phyloP scores from a whole-genome alignment of 2,797 vertebrate species.

The Macropus fuliginosus region DNA sequence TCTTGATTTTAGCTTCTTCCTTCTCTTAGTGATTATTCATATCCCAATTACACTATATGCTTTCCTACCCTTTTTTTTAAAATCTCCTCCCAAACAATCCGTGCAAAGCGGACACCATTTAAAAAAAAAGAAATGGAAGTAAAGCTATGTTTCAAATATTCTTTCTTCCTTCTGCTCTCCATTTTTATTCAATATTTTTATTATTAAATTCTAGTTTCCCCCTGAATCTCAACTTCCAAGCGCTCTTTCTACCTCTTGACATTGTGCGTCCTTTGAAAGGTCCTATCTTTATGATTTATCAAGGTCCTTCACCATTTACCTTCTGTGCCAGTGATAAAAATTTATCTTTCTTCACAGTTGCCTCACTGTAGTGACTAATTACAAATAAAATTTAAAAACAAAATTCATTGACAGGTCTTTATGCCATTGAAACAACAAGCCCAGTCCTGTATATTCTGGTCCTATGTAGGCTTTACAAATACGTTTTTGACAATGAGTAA shows the following conservation, averaged over 20 bases:
- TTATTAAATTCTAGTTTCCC: not conserved
- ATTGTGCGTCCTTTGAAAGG: not conserved
- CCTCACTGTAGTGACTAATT: not conserved
- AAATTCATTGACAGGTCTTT: not conserved
- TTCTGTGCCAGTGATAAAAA: not conserved
- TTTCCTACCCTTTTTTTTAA: not conserved
- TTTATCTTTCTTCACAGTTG: not conserved
- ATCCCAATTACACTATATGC: not conserved
- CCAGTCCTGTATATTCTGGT: not conserved
- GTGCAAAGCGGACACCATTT: not conserved
- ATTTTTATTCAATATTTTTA: not conserved
- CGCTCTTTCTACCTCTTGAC: not conserved
- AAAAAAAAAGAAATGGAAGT: not conserved
- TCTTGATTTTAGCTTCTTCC: not conserved
- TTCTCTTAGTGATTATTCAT: not conserved
- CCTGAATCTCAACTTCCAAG: not conserved
- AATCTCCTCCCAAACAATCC: not conserved
- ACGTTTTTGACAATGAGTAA: not conserved
- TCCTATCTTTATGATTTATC: not conserved
- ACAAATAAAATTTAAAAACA: not conserved
- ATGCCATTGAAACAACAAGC: not conserved
- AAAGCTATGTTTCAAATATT: not conserved
- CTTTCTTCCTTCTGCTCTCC: not conserved
- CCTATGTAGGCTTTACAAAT: not conserved
- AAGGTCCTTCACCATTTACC: not conserved